Evolutionary conservation across 2,797 vertebrate species (phyloP).

Genomic region (Hemibagrus guttatus): DNA sequence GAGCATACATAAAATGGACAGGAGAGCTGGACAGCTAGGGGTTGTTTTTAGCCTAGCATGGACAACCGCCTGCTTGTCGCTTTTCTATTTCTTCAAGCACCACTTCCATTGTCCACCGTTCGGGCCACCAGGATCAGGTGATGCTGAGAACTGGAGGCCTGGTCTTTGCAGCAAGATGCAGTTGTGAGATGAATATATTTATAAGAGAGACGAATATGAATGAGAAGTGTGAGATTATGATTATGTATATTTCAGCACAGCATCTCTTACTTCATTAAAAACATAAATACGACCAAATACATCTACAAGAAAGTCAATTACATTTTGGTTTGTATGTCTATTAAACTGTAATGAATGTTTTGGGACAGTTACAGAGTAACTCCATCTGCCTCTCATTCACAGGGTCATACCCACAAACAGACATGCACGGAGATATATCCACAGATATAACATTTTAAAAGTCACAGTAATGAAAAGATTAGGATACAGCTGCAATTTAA

Average conservation of each 20-base stretch:
- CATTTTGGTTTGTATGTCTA: slow-evolving; percentile 73
- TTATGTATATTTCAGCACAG: slow-evolving; percentile 33
- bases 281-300: slow-evolving; percentile 70
- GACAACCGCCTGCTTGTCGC: too few relatives aligned
- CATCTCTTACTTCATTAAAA: slow-evolving; percentile 46
- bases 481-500: slow-evolving; percentile 65
- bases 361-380: slow-evolving; percentile 69
- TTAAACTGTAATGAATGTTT: slow-evolving; percentile 79
- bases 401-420: slow-evolving; percentile 59
- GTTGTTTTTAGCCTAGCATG: too few relatives aligned
- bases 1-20: too few relatives aligned
- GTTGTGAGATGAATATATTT: too few relatives aligned
- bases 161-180: too few relatives aligned
- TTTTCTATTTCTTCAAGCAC: too few relatives aligned
- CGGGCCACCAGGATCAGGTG: too few relatives aligned
- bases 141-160: too few relatives aligned
- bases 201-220: neutral
- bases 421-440: slow-evolving; percentile 42
- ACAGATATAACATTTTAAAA: slow-evolving; percentile 64
- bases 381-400: slow-evolving; percentile 74
- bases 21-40: too few relatives aligned
- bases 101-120: too few relatives aligned
- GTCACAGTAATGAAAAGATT: slow-evolving; percentile 76
- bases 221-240: neutral
- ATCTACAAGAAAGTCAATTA: slow-evolving; percentile 65